Evolutionary conservation across 2,888 invertebrate species (phyloP).

Genomic region (Asteroscopus sphinx): DNA sequence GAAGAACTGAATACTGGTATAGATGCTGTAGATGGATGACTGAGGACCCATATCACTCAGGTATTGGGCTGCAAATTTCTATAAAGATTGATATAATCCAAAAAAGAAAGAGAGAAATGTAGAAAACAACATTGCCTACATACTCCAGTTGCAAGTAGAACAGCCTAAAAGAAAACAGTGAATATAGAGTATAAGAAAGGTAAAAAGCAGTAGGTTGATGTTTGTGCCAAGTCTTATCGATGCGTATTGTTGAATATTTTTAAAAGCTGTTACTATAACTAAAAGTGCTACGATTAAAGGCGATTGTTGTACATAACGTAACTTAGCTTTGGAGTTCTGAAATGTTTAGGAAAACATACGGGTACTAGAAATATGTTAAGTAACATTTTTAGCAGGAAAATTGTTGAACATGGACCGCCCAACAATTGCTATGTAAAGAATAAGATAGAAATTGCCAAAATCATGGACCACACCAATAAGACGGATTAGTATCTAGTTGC

Average conservation of each 20-base stretch:
- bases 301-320: constrained; percentile 47
- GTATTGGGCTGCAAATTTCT: no score
- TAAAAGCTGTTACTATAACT: constrained; percentile 53
- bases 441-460: no score
- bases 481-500: no score
- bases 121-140: constrained; percentile 24
- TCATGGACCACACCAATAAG: no score
- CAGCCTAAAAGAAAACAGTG: constrained; percentile 34
- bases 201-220: constrained; percentile 46
- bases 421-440: no score
- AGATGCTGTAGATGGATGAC: no score
- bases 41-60: no score
- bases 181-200: constrained; percentile 36
- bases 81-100: constrained; percentile 24
- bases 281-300: constrained; percentile 48
- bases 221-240: constrained; percentile 51
- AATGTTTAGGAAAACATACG: constrained; percentile 41
- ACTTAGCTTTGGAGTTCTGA: constrained; percentile 44
- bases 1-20: no score
- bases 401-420: background rate
- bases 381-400: background rate
- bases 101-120: constrained; percentile 16
- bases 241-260: constrained; percentile 55
- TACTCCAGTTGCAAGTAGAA: constrained; percentile 28
- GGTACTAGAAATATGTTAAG: constrained; percentile 7